Evolutionary conservation across 2,797 vertebrate genomes (phyloP).

Genomic region (Schizopygopsis malacanthus): DNA sequence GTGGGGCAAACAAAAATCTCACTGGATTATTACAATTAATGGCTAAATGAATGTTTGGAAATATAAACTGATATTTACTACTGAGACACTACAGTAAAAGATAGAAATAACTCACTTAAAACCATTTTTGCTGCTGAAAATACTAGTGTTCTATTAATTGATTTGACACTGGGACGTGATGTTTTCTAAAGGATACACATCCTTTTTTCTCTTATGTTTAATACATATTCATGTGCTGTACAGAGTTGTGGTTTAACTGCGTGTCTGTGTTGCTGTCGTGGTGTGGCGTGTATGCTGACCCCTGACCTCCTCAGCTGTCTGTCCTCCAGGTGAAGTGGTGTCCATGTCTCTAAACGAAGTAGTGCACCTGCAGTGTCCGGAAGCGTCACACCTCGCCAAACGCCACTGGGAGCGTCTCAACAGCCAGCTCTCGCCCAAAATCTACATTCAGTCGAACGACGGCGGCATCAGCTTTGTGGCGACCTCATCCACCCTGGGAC

Average conservation of each 20-base stretch:
- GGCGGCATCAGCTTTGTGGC: conserved; percentile 77
- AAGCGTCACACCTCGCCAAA: conserved; percentile 67
- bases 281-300: conserved; percentile 48
- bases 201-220: background rate
- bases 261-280: background rate
- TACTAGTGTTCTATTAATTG: too few species aligned
- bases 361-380: conserved; percentile 73
- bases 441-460: conserved; percentile 72
- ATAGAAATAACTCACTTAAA: too few species aligned
- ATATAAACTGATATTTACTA: too few species aligned
- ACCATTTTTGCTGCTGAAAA: too few species aligned
- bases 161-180: too few species aligned
- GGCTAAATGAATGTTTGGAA: too few species aligned
- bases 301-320: conserved; percentile 57
- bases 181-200: too few species aligned
- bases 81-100: too few species aligned
- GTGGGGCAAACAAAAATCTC: too few species aligned
- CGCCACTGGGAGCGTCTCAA: conserved; percentile 75
- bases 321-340: conserved; percentile 71
- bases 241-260: background rate
- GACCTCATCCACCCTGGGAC: conserved; percentile 73
- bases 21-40: too few species aligned
- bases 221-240: background rate
- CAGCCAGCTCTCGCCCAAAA: conserved; percentile 68
- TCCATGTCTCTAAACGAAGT: conserved; percentile 74